Base-by-base conservation (phyloP, 2,797 vertebrate species). In the Hemitrygon akajei region DNA sequence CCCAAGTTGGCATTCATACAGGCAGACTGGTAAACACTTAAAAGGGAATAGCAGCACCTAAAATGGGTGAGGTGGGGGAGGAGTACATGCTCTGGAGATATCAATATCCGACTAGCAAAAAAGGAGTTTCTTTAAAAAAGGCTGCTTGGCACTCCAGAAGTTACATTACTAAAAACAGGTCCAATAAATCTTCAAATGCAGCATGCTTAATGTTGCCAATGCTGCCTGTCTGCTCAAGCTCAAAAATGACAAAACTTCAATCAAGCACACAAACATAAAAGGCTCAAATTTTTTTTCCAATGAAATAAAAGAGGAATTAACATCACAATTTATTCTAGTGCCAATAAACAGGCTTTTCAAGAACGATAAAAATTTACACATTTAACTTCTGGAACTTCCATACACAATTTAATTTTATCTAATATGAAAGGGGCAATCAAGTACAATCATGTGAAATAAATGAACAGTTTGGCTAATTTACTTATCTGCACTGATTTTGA, bases 211-310 rank as follows among this genome's bases (percentile, higher is more conserved):
- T 97, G 97, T 97, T 97, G 97, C 97, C 98, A 98, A 98, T 97
- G 98, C 98, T 99, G 98, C 98, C 98, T 98, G 98, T 98, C 98
- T 98, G 98, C 98, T 98, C 97, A 96, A 98, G 97, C 97, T 97
- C 95, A 94, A 97, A 97, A 97, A 94, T 97, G 94, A 97, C 96
- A 96, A 96, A 94, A 94, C 79, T 94, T 96, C 96, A 96, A 96
- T 96, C 96, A 97, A 96, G 96, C 96, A 97, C 95, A 96, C 96
- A 94, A 96, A 97, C 96, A 97, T 95, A 96, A 96, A 95, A 96
- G 95, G 91, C 91, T 93, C 71, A 93, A 93, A 47, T 93, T 91
- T 69, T 71, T 47, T 69, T 93, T 71, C 71, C 47, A 34, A 56
- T 40, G 89, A 91, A 91, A 91, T 75, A 69, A 93, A 47, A 69